Evolutionary conservation across 2,888 invertebrate species (phyloP).

Genomic region (Venustoraphidia nigricollis): DNA sequence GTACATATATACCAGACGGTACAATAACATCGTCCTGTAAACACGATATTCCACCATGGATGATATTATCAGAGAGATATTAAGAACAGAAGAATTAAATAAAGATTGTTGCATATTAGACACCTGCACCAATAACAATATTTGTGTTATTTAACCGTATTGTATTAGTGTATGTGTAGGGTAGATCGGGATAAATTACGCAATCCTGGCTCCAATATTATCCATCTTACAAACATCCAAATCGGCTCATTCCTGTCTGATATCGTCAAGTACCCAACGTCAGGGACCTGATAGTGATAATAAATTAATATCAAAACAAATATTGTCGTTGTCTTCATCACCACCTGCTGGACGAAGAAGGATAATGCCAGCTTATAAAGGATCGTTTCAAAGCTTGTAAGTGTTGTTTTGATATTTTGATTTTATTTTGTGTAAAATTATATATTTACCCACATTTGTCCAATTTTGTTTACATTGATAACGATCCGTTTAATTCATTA

Average conservation of each 20-base stretch:
- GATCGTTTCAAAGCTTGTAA: not conserved
- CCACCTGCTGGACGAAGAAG: slow-evolving; percentile 20
- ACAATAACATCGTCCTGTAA: no score
- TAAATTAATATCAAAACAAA: slow-evolving; percentile 5
- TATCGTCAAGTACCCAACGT: not conserved
- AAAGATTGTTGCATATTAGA: no score
- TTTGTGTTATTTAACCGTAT: no score
- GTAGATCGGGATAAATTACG: slow-evolving; percentile 7
- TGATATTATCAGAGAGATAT: no score
- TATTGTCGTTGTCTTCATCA: slow-evolving; percentile 20
- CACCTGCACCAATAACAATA: no score
- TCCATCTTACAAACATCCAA: slow-evolving; percentile 10
- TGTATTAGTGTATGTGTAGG: no score
- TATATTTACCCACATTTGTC: not conserved
- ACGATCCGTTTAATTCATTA: not conserved
- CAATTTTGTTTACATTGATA: not conserved
- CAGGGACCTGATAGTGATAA: not conserved
- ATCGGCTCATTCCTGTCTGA: not conserved
- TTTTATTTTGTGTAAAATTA: not conserved
- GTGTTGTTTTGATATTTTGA: not conserved
- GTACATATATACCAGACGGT: no score
- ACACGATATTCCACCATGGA: no score
- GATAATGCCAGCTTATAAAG: slow-evolving; percentile 17
- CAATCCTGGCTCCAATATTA: slow-evolving; percentile 29
- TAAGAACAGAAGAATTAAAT: no score